These are phyloP conservation scores for Meteorus sp. DNA, from an alignment of 1,140 invertebrate genomes.

Conservation along the genomic window DNA sequence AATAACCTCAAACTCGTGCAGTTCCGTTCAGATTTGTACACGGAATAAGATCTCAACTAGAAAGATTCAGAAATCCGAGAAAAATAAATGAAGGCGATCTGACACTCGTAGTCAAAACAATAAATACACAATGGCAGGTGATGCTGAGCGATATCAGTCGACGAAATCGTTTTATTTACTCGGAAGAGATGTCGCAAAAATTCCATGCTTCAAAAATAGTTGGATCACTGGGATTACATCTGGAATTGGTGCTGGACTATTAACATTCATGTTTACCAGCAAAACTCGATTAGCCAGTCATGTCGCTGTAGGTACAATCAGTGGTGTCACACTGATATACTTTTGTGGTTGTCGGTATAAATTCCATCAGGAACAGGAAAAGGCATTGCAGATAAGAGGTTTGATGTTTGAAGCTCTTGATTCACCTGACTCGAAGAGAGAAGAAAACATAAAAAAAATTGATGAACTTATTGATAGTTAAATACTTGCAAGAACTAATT, in stretches of 20 bases:
- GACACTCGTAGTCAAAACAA: too few species aligned
- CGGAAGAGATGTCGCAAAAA: slow-evolving; percentile 64
- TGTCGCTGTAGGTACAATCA: slow-evolving; percentile 59
- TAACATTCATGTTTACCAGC: slow-evolving; percentile 65
- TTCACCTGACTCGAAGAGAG: not conserved
- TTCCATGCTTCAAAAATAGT: slow-evolving; percentile 68
- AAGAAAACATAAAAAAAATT: not conserved
- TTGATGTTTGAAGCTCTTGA: not conserved
- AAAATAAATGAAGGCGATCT: too few species aligned
- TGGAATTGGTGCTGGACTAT: slow-evolving; percentile 61
- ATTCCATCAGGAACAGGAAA: slow-evolving; percentile 21
- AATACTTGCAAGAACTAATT: too few species aligned
- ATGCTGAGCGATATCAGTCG: too few species aligned
- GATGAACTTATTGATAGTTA: not conserved
- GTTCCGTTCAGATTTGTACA: too few species aligned
- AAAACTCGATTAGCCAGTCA: slow-evolving; percentile 55
- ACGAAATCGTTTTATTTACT: too few species aligned
- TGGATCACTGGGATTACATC: slow-evolving; percentile 64
- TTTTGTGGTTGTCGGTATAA: slow-evolving; percentile 59
- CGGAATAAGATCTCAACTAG: too few species aligned
- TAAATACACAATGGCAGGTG: too few species aligned
- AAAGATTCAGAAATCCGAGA: too few species aligned
- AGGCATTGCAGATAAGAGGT: slow-evolving; percentile 11
- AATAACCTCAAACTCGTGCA: too few species aligned
- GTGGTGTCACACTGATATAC: slow-evolving; percentile 59